phyloP scores from a whole-genome alignment of 2,113 vertebrate species.

The Xiphorhynchus elegans region DNA sequence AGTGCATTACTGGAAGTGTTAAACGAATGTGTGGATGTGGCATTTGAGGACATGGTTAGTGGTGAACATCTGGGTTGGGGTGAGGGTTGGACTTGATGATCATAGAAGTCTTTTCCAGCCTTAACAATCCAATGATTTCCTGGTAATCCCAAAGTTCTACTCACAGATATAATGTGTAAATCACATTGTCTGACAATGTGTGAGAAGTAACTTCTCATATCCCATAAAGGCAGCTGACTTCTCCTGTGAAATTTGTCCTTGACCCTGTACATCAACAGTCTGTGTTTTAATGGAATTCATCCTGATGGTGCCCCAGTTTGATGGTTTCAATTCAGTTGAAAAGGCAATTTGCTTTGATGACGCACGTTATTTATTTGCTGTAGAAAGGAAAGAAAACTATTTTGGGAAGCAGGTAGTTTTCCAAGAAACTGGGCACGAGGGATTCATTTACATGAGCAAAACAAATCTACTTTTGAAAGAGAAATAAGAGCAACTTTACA shows the following conservation, averaged over 20 bases:
- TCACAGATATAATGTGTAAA: neutral
- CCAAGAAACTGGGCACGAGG: conserved; percentile 18
- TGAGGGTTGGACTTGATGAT: neutral
- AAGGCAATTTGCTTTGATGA: conserved; percentile 72
- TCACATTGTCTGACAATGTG: neutral
- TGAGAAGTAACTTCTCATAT: neutral
- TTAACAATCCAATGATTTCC: neutral
- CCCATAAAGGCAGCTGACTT: neutral
- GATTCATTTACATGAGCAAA: conserved; percentile 63
- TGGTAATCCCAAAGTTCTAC: neutral
- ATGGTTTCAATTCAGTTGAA: conserved; percentile 62
- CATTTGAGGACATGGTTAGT: neutral
- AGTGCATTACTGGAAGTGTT: neutral
- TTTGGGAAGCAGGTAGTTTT: conserved; percentile 37
- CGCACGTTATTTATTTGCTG: conserved; percentile 47
- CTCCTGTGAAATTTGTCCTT: conserved; percentile 26
- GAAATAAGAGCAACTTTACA: neutral
- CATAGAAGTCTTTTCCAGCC: neutral
- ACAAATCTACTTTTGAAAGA: conserved; percentile 31
- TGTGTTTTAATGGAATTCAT: conserved; percentile 58
- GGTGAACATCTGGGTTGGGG: neutral
- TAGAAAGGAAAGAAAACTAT: conserved; percentile 37
- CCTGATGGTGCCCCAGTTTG: conserved; percentile 39
- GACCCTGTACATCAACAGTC: conserved; percentile 45
- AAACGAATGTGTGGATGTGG: neutral